Conservation (phyloP, 2,113 vertebrate species). For the Toxotes chatareus region DNA sequence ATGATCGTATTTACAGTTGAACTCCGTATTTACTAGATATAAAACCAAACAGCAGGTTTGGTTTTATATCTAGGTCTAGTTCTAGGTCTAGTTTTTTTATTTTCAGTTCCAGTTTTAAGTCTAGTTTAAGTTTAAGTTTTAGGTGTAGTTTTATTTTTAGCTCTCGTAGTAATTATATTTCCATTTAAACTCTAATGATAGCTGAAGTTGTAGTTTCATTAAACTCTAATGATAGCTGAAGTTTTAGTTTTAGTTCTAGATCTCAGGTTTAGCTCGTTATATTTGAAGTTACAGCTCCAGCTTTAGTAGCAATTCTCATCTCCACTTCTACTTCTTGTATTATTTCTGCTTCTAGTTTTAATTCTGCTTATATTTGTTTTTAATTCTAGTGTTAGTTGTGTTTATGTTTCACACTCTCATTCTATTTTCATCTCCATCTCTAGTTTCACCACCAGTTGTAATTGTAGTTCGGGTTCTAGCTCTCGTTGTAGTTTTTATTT, state of each 20-base stretch:
- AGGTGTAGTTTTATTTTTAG: background rate
- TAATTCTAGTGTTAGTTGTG: no score
- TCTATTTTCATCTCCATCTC: background rate
- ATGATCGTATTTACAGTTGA: background rate
- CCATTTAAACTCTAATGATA: background rate
- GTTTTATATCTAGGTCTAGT: background rate
- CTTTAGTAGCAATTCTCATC: no score
- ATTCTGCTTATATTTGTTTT: background rate
- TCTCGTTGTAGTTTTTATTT: no score
- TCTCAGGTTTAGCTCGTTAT: no score
- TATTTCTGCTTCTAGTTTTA: background rate
- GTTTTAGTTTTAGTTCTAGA: background rate
- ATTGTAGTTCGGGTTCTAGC: no score
- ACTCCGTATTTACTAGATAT: background rate
- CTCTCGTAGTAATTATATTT: background rate
- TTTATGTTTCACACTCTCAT: no score
- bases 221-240: background rate
- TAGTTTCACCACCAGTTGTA: no score
- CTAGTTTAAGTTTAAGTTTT: background rate
- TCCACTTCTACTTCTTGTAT: background rate
- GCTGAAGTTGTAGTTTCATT: background rate
- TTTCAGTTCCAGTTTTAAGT: background rate
- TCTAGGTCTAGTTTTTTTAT: background rate
- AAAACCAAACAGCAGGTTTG: background rate
- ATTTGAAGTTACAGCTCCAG: no score